Evolutionary conservation across 2,113 vertebrate species (phyloP), one percentile per base, ranked within the genome.

Genomic region (Upupa epops): DNA sequence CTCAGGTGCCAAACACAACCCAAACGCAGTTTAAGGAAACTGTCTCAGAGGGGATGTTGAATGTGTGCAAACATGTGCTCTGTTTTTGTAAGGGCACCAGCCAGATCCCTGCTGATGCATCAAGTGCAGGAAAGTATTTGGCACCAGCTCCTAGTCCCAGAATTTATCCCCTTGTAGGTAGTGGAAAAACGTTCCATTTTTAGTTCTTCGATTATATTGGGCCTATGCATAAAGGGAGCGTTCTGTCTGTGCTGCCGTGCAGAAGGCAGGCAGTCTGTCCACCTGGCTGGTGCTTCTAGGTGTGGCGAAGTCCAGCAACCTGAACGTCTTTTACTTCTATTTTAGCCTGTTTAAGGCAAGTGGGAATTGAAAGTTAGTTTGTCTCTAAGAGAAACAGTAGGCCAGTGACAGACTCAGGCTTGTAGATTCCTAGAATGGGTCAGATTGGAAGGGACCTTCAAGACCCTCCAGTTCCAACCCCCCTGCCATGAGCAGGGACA

Each of bases 71-170:
- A 93, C 87, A 92, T 1, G 0, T 42, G 42, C 59, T 84, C 70
- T 95, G 95, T 93, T 95, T 93, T 94, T 22, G 6, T 75, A 94
- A 89, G 68, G 78, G 84, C 69, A 92, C 87, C 84, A 87, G 91
- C 91, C 94, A 96, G 91, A 72, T 58, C 74, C 89, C 74, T 87
- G 82, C 59, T 85, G 91, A 87, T 85, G 84, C 81, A 85, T 69
- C 94, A 85, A 93, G 71, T 87, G 78, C 74, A 94, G 74, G 69
- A 73, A 92, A 95, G 28, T 42, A 87, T 93, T 85, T 93, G 84
- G 91, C 91, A 89, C 25, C 66, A 85, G 26, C 46, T 17, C 24
- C 60, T 32, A 72, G 31, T 10, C 25, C 70, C 19, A 31, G 59
- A 84, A 84, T 79, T 75, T 73, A 94, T 91, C 68, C 63, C 8